Conservation (phyloP, 2,113 vertebrate genomes). For the Grammomys surdaster region DNA sequence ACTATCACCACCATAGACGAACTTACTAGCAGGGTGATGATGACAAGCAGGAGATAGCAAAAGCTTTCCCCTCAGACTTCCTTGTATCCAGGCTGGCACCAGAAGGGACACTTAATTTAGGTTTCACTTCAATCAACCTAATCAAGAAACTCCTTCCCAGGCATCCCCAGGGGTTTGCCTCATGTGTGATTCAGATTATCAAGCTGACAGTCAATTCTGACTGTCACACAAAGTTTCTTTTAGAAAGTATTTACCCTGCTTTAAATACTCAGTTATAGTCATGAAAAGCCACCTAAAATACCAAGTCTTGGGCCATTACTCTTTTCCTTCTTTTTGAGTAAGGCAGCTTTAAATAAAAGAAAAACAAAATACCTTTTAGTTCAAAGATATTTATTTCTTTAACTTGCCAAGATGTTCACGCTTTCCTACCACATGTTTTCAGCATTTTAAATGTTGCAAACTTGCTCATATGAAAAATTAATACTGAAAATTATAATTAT, state of each 20-base stretch:
- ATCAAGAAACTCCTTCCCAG: background rate
- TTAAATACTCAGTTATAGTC: background rate
- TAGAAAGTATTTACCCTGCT: background rate
- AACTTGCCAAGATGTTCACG: background rate
- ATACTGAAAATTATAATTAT: slow-evolving; percentile 25
- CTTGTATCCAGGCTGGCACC: background rate
- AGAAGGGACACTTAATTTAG: too few species aligned
- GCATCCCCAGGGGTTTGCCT: background rate
- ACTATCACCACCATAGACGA: background rate
- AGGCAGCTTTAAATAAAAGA: background rate
- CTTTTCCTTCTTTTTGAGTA: background rate
- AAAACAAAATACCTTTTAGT: slow-evolving; percentile 19
- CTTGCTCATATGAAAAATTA: background rate
- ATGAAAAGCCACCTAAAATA: background rate
- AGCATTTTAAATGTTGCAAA: slow-evolving; percentile 12
- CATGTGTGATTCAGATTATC: background rate
- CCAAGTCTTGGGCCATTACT: background rate
- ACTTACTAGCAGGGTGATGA: background rate
- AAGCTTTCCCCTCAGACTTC: background rate
- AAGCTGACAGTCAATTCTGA: too few species aligned
- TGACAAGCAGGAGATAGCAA: background rate
- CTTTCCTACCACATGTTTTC: background rate
- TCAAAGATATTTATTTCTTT: slow-evolving; percentile 46
- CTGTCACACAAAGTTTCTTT: background rate
- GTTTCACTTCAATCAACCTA: too few species aligned